A percentile compares a stretch with the other conserved stretches of the same genome.
Evolutionary conservation across 2,797 vertebrate genomes (phyloP).

Genomic region (Anableps anableps): DNA sequence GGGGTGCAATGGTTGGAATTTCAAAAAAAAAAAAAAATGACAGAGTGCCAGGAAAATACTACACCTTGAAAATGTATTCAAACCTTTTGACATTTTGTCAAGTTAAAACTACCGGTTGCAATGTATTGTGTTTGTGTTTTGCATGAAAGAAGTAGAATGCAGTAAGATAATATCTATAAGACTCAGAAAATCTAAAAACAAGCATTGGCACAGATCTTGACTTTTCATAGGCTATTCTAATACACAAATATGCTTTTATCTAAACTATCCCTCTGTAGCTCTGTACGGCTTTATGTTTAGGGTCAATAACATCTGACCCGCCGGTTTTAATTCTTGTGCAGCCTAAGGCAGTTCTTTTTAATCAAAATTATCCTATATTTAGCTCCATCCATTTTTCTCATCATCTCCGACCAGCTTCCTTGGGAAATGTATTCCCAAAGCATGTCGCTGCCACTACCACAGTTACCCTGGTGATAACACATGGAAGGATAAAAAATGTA

Average conservation of each 20-base stretch:
- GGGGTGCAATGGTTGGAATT: conserved; percentile 29
- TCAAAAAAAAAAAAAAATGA: conserved; percentile 29
- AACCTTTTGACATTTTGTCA: neutral
- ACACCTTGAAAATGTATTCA: neutral
- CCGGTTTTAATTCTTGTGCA: neutral
- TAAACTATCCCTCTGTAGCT: too few relatives aligned
- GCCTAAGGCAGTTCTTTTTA: too few relatives aligned
- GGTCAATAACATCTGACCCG: neutral
- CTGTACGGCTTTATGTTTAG: neutral
- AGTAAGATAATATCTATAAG: neutral
- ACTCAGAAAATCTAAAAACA: neutral
- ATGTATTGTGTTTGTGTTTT: neutral
- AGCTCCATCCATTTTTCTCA: neutral
- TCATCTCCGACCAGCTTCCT: neutral
- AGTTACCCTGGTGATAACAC: neutral
- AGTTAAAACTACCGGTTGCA: neutral
- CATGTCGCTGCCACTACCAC: neutral
- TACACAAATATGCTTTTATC: neutral
- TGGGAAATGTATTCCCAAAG: neutral
- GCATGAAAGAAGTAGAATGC: neutral
- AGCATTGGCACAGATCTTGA: neutral
- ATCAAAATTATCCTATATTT: too few relatives aligned
- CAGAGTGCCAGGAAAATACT: conserved; percentile 15
- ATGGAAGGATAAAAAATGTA: neutral
- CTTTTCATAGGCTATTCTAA: neutral